Conservation (phyloP, 2,888 invertebrate species). For the Nomada ruficornis region DNA sequence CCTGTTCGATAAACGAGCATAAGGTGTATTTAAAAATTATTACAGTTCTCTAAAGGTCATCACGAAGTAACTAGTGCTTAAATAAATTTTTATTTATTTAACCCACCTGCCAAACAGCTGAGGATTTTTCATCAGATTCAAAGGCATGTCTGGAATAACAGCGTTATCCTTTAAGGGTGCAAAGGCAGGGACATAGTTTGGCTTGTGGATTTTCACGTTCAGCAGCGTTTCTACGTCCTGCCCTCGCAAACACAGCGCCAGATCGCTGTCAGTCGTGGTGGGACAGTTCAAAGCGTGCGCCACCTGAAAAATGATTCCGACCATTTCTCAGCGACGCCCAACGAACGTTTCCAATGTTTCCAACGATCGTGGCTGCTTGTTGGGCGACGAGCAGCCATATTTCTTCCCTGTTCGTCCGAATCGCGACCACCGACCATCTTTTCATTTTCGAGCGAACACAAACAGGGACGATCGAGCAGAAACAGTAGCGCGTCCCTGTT, state of each 20-base stretch:
- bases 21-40: not conserved
- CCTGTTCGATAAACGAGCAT: constrained; percentile 82
- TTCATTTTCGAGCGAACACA: not conserved
- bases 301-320: constrained; percentile 82
- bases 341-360: constrained; percentile 44
- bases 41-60: too few relatives aligned
- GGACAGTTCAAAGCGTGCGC: constrained; percentile 92
- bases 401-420: constrained; percentile 44
- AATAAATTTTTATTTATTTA: not conserved
- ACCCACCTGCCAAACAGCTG: constrained; percentile 91
- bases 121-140: constrained; percentile 90
- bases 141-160: constrained; percentile 93
- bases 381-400: constrained; percentile 59
- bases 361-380: constrained; percentile 34
- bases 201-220: constrained; percentile 82
- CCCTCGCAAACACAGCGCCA: constrained; percentile 86
- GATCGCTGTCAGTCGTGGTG: constrained; percentile 85
- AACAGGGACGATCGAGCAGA: too few relatives aligned
- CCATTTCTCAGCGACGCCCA: constrained; percentile 46
- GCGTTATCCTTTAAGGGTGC: constrained; percentile 95
- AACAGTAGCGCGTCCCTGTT: not conserved
- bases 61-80: not conserved
- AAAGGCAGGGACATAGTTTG: constrained; percentile 93
- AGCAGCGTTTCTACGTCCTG: constrained; percentile 78
- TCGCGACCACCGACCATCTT: constrained; percentile 30